Evolutionary conservation across 2,113 vertebrate species (phyloP).

Genomic region (Okapia johnstoni): DNA sequence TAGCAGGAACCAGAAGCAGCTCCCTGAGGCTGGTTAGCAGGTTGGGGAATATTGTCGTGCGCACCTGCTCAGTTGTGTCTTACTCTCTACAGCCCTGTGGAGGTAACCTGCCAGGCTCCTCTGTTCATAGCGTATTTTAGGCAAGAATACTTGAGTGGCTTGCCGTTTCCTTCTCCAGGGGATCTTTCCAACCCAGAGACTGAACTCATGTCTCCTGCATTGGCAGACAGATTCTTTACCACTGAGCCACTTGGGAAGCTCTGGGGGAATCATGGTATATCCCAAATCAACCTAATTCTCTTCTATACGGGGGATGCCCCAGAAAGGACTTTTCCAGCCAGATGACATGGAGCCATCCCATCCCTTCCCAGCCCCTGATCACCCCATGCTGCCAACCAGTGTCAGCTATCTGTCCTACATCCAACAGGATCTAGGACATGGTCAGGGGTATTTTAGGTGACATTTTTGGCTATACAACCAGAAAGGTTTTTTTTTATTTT

Average conservation of each 20-base stretch:
- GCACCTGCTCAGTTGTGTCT: not conserved
- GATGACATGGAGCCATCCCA: accelerated
- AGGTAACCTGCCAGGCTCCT: not conserved
- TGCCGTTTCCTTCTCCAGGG: not conserved
- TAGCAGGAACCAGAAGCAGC: not conserved
- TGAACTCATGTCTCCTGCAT: not conserved
- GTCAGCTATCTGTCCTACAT: not conserved
- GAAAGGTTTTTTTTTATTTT: not conserved
- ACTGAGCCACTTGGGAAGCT: not conserved
- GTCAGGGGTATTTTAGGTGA: not conserved
- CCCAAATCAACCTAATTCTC: not conserved
- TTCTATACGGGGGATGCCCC: not conserved
- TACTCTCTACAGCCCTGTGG: not conserved
- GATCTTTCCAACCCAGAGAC: not conserved
- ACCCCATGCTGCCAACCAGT: not conserved
- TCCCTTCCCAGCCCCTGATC: not conserved
- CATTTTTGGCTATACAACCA: not conserved
- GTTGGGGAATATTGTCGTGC: too few relatives aligned
- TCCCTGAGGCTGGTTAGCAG: not conserved
- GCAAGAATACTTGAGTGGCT: not conserved
- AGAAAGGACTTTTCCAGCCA: not conserved
- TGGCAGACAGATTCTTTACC: not conserved
- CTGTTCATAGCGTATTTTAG: not conserved
- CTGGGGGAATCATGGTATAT: not conserved
- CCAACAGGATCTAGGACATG: not conserved